Percentiles rank a stretch among this genome's conserved stretches.
Evolutionary conservation across 2,888 invertebrate genomes (phyloP).

Genomic region (Cephus pulcher): DNA sequence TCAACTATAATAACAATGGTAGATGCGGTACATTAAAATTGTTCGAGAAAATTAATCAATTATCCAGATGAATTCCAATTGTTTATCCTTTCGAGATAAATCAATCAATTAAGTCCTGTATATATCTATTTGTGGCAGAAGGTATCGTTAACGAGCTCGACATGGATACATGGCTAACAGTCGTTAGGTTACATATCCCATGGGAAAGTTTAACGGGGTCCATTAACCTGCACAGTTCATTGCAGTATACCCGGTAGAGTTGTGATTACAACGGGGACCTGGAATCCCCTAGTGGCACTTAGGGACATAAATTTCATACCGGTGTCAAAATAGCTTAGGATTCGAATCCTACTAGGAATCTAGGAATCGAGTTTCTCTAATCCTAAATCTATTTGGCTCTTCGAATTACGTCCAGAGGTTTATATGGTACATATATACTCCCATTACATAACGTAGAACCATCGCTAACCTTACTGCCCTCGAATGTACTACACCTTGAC

Average conservation of each 20-base stretch:
- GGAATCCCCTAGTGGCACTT: conserved; percentile 2
- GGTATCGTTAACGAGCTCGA: background rate
- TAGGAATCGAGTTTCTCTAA: background rate
- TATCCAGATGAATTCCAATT: background rate
- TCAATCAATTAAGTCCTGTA: background rate
- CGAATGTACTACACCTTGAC: background rate
- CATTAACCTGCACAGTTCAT: conserved; percentile 32
- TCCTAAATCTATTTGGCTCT: background rate
- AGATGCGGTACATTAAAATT: background rate
- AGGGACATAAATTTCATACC: conserved; percentile 9
- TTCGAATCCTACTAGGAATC: background rate
- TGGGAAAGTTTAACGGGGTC: conserved; percentile 32
- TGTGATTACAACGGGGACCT: conserved; percentile 1
- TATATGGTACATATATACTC: background rate
- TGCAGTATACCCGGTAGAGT: conserved; percentile 18
- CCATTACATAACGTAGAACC: background rate
- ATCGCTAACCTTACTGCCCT: background rate
- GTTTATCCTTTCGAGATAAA: conserved; percentile 4
- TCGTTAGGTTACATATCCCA: conserved; percentile 9
- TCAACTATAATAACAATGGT: background rate
- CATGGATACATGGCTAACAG: background rate
- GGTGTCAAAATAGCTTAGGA: background rate
- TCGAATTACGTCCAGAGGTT: background rate
- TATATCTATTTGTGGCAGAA: background rate
- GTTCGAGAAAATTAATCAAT: background rate